phyloP scores from a whole-genome alignment of 2,888 invertebrate species.

The Dendrolimus pini region DNA sequence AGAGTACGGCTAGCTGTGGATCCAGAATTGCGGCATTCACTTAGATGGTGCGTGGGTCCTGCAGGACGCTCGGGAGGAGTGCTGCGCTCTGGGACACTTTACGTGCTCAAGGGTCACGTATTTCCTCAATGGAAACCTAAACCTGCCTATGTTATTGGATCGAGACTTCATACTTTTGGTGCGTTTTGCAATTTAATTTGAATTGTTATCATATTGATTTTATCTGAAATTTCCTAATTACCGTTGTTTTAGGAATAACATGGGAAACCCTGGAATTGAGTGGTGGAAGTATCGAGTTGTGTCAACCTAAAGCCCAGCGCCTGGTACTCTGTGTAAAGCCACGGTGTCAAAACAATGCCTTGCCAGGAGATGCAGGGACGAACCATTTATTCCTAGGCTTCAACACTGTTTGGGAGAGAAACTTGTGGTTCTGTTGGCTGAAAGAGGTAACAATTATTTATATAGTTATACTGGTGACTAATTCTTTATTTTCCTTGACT shows the following conservation, averaged over 20 bases:
- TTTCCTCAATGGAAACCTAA: slow-evolving; percentile 82
- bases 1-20: slow-evolving; percentile 80
- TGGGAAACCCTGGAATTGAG: slow-evolving; percentile 64
- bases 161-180: slow-evolving; percentile 77
- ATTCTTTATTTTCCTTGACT: too few species aligned
- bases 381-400: slow-evolving; percentile 81
- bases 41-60: slow-evolving; percentile 80
- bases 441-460: slow-evolving; percentile 64
- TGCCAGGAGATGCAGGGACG: slow-evolving; percentile 38
- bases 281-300: slow-evolving; percentile 60
- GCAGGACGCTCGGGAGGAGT: slow-evolving; percentile 63
- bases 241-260: slow-evolving; percentile 38
- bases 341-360: slow-evolving; percentile 48
- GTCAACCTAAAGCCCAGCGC: slow-evolving; percentile 60
- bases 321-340: slow-evolving; percentile 64
- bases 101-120: slow-evolving; percentile 80
- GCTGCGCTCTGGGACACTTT: slow-evolving; percentile 64
- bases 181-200: slow-evolving; percentile 10
- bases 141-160: slow-evolving; percentile 77
- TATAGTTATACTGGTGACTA: slow-evolving; percentile 6
- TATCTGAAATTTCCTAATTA: too few species aligned
- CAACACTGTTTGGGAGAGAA: slow-evolving; percentile 80
- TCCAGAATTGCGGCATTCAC: slow-evolving; percentile 77
- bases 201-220: not conserved
- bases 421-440: slow-evolving; percentile 80